Base-by-base conservation (phyloP, 1,140 invertebrate species). In the Helicorthomorpha holstii region DNA sequence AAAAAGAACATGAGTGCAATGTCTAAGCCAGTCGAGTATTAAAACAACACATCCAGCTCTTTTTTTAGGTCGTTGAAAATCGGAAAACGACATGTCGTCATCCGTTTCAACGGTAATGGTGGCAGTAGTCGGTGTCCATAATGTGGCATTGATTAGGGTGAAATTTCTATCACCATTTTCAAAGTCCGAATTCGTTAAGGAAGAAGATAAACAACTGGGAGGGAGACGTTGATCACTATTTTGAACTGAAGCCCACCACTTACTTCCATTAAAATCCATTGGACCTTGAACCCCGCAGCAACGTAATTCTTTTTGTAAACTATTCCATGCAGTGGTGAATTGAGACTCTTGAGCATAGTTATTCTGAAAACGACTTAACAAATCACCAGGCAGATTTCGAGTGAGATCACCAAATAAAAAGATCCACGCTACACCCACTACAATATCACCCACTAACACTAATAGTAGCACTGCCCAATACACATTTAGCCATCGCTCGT, bases 371-470 rank as follows among this genome's bases (percentile, higher is more conserved):
- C 71, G 67, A 27, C 73, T 64, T 34, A 72, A 74, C 19, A 89
- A 69, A 29, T 75, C 76, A 0, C 80, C 80, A 49, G 75, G 71
- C 19, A 90, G 70, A 54, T 82, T 79, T 34, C 77, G 69, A 57
- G 79, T 75, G 51, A 89, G 79, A 52, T 73, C 74, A 59, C 85
- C 81, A 63, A 85, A 85, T 16, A 82, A 71, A 64, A 86, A 83
- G 51, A 86, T 76, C 85, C 85, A 91, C 56, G 84, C 82, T n/a
- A 86, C 75, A 16, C 86, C 86, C 27, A 89, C 76, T 2, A 87
- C 73, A 1, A 80, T 77, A 73, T 91, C 86, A 24, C 85, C 85
- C 57, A 85, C 79, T 3, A 89, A 73, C 1, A 91, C 71, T 4
- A 80, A 76, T 1, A 89, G 68, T 46, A 90, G 67, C 2, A 87